A percentile compares a stretch with the other conserved stretches of the same genome.
phyloP scores from a whole-genome alignment of 1,140 invertebrate species.

The Neodiprion lecontei region DNA sequence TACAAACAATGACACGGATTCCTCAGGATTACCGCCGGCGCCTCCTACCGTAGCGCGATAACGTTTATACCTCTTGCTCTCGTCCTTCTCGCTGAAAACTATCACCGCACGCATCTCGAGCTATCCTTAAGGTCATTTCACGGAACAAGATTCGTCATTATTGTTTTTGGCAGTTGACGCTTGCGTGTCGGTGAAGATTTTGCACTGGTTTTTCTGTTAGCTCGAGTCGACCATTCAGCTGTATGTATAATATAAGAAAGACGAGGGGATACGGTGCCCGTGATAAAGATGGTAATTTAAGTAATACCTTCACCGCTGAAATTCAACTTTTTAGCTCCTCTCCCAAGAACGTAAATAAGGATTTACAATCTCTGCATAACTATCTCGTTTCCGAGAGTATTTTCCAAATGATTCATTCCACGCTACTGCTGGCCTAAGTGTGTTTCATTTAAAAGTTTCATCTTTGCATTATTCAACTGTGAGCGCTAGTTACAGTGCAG shows the following conservation, averaged over 20 bases:
- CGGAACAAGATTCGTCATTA: no score
- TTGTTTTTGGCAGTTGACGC: no score
- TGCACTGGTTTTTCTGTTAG: no score
- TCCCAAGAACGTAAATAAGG: slow-evolving; percentile 4
- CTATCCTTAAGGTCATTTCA: no score
- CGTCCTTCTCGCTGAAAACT: background rate
- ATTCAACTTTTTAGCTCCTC: background rate
- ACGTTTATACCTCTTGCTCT: background rate
- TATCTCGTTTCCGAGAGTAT: background rate
- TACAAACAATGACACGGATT: background rate
- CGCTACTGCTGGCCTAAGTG: background rate
- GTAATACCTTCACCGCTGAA: background rate
- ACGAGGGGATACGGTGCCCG: background rate
- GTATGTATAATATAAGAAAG: background rate
- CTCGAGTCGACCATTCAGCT: background rate
- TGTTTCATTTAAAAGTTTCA: background rate
- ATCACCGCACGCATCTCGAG: no score
- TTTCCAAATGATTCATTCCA: background rate
- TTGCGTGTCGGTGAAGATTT: no score
- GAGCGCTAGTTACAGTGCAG: background rate
- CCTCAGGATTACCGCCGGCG: background rate
- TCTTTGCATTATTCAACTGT: background rate
- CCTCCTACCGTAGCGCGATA: background rate
- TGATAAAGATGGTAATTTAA: slow-evolving; percentile 4
- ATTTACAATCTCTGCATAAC: slow-evolving; percentile 5